Conservation (phyloP, 2,888 invertebrate species). For the Apodemia hepburni region DNA sequence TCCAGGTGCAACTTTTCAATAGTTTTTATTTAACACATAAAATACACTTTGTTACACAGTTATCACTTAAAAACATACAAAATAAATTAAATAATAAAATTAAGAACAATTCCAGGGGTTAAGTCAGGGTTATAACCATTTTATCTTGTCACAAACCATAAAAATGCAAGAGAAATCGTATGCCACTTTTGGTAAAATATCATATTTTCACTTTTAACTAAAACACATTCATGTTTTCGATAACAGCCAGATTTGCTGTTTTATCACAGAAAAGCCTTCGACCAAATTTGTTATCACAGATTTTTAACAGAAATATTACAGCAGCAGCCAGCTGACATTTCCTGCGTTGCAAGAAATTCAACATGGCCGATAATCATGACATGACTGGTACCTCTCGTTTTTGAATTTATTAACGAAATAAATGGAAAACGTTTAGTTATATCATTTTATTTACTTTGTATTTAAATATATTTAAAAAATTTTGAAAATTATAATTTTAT, state of each 20-base stretch:
- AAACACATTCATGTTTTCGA: conserved; percentile 41
- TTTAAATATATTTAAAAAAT: not conserved
- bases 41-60: conserved; percentile 48
- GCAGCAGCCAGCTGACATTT: conserved; percentile 78
- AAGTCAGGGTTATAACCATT: conserved; percentile 56
- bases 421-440: not conserved
- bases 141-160: conserved; percentile 74
- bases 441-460: not conserved
- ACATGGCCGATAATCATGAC: conserved; percentile 69
- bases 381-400: conserved; percentile 38
- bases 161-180: conserved; percentile 76
- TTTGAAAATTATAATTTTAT: conserved; percentile 2
- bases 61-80: conserved; percentile 59
- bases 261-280: conserved; percentile 47
- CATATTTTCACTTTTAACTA: conserved; percentile 63
- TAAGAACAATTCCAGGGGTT: conserved; percentile 54
- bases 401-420: conserved; percentile 17
- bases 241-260: conserved; percentile 37
- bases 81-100: conserved; percentile 55
- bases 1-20: conserved; percentile 47
- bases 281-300: conserved; percentile 55
- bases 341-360: conserved; percentile 79
- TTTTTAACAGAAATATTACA: conserved; percentile 62
- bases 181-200: conserved; percentile 66
- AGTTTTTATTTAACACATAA: conserved; percentile 30